Evolutionary conservation across 2,888 invertebrate species (phyloP).

Genomic region (Orthonychiurus folsomi): DNA sequence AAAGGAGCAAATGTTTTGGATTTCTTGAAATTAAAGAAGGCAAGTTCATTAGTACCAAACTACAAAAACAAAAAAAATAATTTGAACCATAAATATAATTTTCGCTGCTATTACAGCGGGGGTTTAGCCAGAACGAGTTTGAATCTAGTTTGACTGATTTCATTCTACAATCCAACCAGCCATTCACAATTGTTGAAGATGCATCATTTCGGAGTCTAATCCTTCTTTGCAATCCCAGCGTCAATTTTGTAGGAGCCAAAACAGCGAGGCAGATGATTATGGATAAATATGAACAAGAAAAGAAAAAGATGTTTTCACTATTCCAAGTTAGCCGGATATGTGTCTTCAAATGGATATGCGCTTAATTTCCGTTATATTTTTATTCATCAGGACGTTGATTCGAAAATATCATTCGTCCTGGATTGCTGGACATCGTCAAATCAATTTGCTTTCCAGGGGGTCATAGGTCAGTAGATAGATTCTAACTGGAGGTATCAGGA

Average conservation of each 20-base stretch:
- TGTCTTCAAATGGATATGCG: too few species aligned
- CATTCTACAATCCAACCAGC: conserved; percentile 10
- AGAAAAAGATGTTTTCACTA: background rate
- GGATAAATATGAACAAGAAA: background rate
- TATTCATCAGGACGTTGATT: background rate
- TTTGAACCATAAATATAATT: too few species aligned
- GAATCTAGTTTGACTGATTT: conserved; percentile 1
- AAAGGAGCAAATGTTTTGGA: too few species aligned
- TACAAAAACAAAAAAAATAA: too few species aligned
- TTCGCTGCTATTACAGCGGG: too few species aligned
- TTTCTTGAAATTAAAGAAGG: too few species aligned
- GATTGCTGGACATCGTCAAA: conserved; percentile 15
- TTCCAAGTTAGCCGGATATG: too few species aligned
- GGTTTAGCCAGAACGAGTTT: background rate
- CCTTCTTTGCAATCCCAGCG: background rate
- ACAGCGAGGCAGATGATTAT: background rate
- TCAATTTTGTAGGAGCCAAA: background rate
- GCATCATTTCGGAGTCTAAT: conserved; percentile 1
- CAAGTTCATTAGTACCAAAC: too few species aligned
- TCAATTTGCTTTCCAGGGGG: conserved; percentile 10
- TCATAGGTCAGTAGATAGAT: conserved; percentile 2
- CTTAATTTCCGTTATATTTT: too few species aligned
- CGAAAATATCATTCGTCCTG: conserved; percentile 11
- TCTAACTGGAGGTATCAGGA: background rate
- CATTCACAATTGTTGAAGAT: conserved; percentile 13